A percentile compares a stretch with the other conserved stretches of the same genome.
Conservation (phyloP, 1,140 invertebrate species). For the Calycopis cecrops region DNA sequence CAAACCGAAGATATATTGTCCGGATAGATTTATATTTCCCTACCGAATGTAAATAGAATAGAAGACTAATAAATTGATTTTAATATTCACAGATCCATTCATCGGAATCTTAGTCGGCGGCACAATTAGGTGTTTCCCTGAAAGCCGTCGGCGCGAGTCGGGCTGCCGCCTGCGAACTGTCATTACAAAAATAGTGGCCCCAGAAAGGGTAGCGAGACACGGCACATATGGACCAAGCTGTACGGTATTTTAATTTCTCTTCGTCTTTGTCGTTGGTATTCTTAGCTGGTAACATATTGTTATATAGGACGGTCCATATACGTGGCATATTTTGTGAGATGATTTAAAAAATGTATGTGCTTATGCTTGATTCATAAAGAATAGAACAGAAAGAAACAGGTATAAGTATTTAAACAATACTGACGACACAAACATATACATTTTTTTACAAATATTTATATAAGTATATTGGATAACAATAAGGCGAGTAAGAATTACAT, state of each 20-base stretch:
- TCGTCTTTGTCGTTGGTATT: slow-evolving; percentile 36
- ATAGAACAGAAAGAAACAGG: too few relatives aligned
- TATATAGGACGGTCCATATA: slow-evolving; percentile 10
- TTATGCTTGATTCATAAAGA: too few relatives aligned
- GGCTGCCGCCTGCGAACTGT: slow-evolving; percentile 65
- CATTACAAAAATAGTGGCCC: slow-evolving; percentile 70
- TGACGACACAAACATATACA: too few relatives aligned
- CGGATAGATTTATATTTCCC: slow-evolving; percentile 27
- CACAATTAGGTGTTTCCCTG: slow-evolving; percentile 65
- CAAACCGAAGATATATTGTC: too few relatives aligned
- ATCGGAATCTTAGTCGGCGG: slow-evolving; percentile 37
- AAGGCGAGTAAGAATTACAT: too few relatives aligned
- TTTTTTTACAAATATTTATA: too few relatives aligned
- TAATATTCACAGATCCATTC: slow-evolving; percentile 42
- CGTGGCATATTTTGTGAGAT: too few relatives aligned
- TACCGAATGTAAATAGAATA: slow-evolving; percentile 31
- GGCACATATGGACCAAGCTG: slow-evolving; percentile 64
- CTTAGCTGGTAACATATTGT: slow-evolving; percentile 20
- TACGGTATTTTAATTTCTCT: slow-evolving; percentile 67
- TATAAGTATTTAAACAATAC: too few relatives aligned
- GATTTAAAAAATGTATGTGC: too few relatives aligned
- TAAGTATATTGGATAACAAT: too few relatives aligned
- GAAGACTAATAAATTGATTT: slow-evolving; percentile 36
- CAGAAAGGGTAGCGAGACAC: slow-evolving; percentile 65
- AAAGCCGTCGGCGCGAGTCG: slow-evolving; percentile 34